These are phyloP conservation scores for Oryzias curvinotus DNA, from an alignment of 2,113 vertebrate species.

Conservation along the genomic window DNA sequence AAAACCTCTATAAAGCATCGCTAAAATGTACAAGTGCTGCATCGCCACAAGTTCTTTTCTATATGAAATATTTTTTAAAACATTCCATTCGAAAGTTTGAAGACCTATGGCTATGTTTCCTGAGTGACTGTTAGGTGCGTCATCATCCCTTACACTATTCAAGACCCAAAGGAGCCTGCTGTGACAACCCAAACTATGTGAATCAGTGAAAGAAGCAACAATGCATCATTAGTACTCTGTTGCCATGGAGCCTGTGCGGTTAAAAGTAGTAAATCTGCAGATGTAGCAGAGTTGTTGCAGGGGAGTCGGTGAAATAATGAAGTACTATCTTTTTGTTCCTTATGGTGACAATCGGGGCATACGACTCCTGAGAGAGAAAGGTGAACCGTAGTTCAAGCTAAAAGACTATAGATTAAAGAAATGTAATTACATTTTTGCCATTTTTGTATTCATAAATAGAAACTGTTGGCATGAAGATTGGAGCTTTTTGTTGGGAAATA, in stretches of 20 bases:
- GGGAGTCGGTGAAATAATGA: slow-evolving; percentile 27
- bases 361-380: slow-evolving; percentile 10
- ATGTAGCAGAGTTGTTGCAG: slow-evolving; percentile 4
- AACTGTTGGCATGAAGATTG: no score
- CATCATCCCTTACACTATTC: slow-evolving; percentile 39
- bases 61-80: slow-evolving; percentile 6
- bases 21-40: slow-evolving; percentile 6
- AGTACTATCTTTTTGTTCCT: slow-evolving; percentile 24
- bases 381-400: slow-evolving; percentile 4
- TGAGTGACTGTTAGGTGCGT: slow-evolving; percentile 40
- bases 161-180: slow-evolving; percentile 29
- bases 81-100: not conserved
- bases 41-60: slow-evolving; percentile 3
- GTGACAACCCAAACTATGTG: slow-evolving; percentile 47
- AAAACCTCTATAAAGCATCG: not conserved
- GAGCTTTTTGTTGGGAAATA: no score
- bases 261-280: slow-evolving; percentile 33
- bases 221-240: slow-evolving; percentile 51
- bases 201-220: slow-evolving; percentile 36
- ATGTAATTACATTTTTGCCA: no score
- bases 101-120: slow-evolving; percentile 12
- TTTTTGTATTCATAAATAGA: no score
- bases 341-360: slow-evolving; percentile 7
- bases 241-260: slow-evolving; percentile 50
- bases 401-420: not conserved